Evolutionary conservation across 2,888 invertebrate genomes (phyloP).

Genomic region (Formica aserva): DNA sequence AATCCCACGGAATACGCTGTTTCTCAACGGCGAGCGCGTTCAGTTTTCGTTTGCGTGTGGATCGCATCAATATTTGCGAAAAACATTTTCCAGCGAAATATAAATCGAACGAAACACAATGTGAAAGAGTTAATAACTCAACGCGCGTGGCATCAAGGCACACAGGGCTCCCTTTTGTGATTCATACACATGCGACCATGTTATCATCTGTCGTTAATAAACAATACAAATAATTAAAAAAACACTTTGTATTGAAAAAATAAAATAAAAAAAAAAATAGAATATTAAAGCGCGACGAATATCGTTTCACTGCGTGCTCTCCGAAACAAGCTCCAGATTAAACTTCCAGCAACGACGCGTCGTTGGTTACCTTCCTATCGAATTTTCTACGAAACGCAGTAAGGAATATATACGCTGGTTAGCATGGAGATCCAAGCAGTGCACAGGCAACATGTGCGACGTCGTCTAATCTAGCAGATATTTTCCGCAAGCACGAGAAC

Average conservation of each 20-base stretch:
- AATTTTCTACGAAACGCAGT: conserved; percentile 37
- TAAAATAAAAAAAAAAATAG: not conserved
- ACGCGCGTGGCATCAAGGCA: not conserved
- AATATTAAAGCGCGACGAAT: not conserved
- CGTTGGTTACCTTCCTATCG: conserved; percentile 15
- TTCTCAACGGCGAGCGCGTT: not conserved
- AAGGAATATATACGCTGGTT: conserved; percentile 9
- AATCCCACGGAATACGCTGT: conserved; percentile 13
- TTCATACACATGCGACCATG: not conserved
- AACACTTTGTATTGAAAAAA: conserved; percentile 2
- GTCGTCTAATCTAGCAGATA: conserved; percentile 66
- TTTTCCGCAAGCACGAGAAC: conserved; percentile 57
- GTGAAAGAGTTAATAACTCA: conserved; percentile 39
- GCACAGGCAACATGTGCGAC: conserved; percentile 57
- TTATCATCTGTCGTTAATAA: conserved; percentile 10
- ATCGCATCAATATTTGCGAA: conserved; percentile 43
- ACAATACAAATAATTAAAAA: conserved; percentile 18
- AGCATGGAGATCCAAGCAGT: not conserved
- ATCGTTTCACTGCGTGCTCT: not conserved
- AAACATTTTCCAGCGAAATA: conserved; percentile 38
- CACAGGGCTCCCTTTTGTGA: not conserved
- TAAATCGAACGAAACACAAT: conserved; percentile 33
- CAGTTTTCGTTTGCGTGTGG: conserved; percentile 27
- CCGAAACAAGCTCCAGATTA: conserved; percentile 16
- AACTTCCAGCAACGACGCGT: conserved; percentile 1